Conservation (phyloP, 2,797 vertebrate genomes). For the Podarcis lilfordi region DNA sequence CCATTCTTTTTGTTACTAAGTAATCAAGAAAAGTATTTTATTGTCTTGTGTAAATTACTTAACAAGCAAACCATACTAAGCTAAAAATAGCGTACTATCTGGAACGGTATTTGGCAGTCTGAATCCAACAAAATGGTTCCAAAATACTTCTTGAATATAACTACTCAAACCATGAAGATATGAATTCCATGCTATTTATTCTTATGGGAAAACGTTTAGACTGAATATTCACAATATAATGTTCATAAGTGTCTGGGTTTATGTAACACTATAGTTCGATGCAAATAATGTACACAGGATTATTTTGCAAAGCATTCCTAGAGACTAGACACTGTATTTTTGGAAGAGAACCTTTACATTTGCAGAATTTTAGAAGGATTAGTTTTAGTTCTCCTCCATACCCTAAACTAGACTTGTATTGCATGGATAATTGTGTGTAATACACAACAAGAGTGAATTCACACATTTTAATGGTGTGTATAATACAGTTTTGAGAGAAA, state of each 20-base stretch:
- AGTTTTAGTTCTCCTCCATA: constrained; percentile 26
- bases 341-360: constrained; percentile 13
- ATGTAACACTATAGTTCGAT: neutral
- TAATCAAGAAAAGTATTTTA: neutral
- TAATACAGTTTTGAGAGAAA: constrained; percentile 80
- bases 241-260: neutral
- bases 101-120: constrained; percentile 55
- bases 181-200: constrained; percentile 42
- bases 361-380: neutral
- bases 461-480: constrained; percentile 49
- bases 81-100: constrained; percentile 48
- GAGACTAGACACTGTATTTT: neutral
- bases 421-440: neutral
- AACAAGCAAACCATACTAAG: constrained; percentile 17
- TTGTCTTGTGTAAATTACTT: constrained; percentile 27
- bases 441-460: neutral
- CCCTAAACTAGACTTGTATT: neutral
- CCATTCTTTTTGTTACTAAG: constrained; percentile 27
- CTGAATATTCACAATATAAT: constrained; percentile 53
- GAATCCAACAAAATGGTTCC: constrained; percentile 53
- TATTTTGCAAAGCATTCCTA: neutral
- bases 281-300: neutral
- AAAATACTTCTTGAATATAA: constrained; percentile 55
- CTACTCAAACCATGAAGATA: constrained; percentile 33
- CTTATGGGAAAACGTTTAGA: constrained; percentile 44